Conservation (phyloP, 2,797 vertebrate genomes). For the Schizothorax lantsangensis region DNA sequence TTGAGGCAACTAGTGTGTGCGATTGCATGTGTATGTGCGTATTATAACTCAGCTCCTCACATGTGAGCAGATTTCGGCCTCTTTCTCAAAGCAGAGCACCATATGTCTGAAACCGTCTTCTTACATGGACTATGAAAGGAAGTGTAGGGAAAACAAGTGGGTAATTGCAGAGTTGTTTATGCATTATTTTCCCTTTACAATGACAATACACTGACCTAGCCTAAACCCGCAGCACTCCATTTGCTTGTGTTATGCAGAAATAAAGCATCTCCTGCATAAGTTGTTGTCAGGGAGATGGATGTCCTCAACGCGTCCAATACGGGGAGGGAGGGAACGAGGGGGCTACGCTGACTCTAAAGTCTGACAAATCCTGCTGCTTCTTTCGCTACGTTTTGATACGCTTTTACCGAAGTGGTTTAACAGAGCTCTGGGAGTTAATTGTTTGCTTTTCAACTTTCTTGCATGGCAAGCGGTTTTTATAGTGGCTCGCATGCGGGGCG, state of each 20-base stretch:
- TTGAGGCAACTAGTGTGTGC: slow-evolving; percentile 14
- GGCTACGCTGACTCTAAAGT: slow-evolving; percentile 31
- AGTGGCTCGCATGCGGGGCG: neutral
- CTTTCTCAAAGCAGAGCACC: slow-evolving; percentile 66
- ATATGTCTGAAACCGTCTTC: slow-evolving; percentile 65
- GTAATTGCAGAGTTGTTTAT: slow-evolving; percentile 60
- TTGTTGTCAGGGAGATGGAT: slow-evolving; percentile 68
- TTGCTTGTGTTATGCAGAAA: slow-evolving; percentile 59
- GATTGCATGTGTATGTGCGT: slow-evolving; percentile 17
- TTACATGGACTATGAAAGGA: slow-evolving; percentile 40
- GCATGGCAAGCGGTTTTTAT: slow-evolving; percentile 43
- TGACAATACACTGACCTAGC: slow-evolving; percentile 62
- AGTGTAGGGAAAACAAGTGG: slow-evolving; percentile 40
- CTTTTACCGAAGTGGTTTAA: slow-evolving; percentile 38
- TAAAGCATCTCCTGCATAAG: slow-evolving; percentile 59
- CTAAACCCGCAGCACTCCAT: slow-evolving; percentile 53
- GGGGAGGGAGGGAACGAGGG: slow-evolving; percentile 53
- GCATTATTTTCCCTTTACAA: slow-evolving; percentile 62
- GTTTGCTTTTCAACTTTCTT: slow-evolving; percentile 53
- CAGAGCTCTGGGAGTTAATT: slow-evolving; percentile 54
- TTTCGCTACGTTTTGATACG: slow-evolving; percentile 35
- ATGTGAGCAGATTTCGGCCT: slow-evolving; percentile 65
- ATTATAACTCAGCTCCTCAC: slow-evolving; percentile 35
- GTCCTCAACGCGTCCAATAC: slow-evolving; percentile 51
- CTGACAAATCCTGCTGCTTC: slow-evolving; percentile 50